A percentile compares a stretch with the other conserved stretches of the same genome.
phyloP scores from a whole-genome alignment of 1,140 invertebrate genomes.

The Proctacanthus coquilletti region DNA sequence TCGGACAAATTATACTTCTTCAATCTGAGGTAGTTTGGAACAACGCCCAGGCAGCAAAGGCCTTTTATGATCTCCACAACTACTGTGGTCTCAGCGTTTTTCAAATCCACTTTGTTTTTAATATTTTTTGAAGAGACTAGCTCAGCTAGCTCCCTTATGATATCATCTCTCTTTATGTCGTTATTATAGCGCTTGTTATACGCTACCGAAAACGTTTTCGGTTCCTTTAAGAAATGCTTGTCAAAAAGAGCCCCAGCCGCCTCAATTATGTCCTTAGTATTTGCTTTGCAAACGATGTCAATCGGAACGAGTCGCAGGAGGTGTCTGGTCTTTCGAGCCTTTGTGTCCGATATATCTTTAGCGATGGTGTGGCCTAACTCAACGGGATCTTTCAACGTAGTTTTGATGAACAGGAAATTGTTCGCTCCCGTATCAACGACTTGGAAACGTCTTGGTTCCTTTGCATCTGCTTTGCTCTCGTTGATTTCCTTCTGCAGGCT shows the following conservation, averaged over 20 bases:
- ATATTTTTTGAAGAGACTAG: slow-evolving; percentile 47
- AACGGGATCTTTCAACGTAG: slow-evolving; percentile 54
- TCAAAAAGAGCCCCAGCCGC: slow-evolving; percentile 51
- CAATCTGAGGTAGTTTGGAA: slow-evolving; percentile 46
- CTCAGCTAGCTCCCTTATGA: slow-evolving; percentile 54
- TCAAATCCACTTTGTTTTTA: slow-evolving; percentile 61
- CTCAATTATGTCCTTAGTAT: slow-evolving; percentile 51
- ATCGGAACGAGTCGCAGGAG: slow-evolving; percentile 67
- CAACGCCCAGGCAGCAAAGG: slow-evolving; percentile 45
- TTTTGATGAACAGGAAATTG: slow-evolving; percentile 72
- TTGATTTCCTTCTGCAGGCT: slow-evolving; percentile 48
- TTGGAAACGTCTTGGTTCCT: slow-evolving; percentile 37
- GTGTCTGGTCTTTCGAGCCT: slow-evolving; percentile 51
- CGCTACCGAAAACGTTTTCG: slow-evolving; percentile 58
- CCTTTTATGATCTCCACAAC: slow-evolving; percentile 62
- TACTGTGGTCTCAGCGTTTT: slow-evolving; percentile 55
- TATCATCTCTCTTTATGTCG: slow-evolving; percentile 45
- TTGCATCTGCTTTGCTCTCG: slow-evolving; percentile 28
- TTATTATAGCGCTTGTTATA: slow-evolving; percentile 71
- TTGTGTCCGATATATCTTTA: slow-evolving; percentile 48
- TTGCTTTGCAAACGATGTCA: slow-evolving; percentile 62
- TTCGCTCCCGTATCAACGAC: slow-evolving; percentile 58
- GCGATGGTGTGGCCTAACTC: slow-evolving; percentile 53
- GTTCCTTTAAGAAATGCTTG: slow-evolving; percentile 53
- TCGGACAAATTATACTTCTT: slow-evolving; percentile 52